Conservation (phyloP, 1,140 invertebrate species). For the Antheraea mylitta region DNA sequence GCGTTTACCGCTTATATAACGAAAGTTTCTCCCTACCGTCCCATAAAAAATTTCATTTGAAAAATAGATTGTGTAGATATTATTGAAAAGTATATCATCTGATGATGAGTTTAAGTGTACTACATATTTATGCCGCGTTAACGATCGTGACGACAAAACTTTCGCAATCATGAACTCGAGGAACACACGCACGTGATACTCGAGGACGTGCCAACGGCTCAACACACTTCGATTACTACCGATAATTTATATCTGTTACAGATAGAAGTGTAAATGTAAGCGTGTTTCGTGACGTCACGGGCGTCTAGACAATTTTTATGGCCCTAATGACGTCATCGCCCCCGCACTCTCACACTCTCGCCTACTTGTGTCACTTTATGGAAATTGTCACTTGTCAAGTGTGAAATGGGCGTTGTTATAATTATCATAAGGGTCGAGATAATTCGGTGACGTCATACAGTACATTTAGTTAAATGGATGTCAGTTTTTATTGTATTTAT, state of each 20-base stretch:
- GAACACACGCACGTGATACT: background rate
- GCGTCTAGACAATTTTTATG: slow-evolving; percentile 57
- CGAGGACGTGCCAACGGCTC: background rate
- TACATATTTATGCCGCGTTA: too few species aligned
- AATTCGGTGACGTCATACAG: background rate
- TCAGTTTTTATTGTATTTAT: too few species aligned
- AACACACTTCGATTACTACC: background rate
- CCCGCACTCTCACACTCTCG: slow-evolving; percentile 23
- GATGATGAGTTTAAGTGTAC: background rate
- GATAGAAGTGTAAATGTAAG: background rate
- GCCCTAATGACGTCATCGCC: slow-evolving; percentile 43
- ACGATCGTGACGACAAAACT: background rate
- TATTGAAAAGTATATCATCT: background rate
- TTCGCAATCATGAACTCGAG: background rate
- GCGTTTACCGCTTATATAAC: too few species aligned
- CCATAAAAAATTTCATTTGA: too few species aligned
- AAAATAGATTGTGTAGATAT: background rate
- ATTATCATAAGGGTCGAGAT: background rate
- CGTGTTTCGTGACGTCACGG: slow-evolving; percentile 40
- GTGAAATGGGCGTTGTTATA: slow-evolving; percentile 10
- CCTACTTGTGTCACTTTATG: slow-evolving; percentile 32
- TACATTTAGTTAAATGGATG: too few species aligned
- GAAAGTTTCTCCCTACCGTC: too few species aligned
- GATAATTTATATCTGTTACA: background rate
- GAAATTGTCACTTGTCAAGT: slow-evolving; percentile 21